A percentile compares a stretch with the other conserved stretches of the same genome.
phyloP scores from a whole-genome alignment of 2,113 vertebrate genomes.

The Psilopogon haemacephalus region DNA sequence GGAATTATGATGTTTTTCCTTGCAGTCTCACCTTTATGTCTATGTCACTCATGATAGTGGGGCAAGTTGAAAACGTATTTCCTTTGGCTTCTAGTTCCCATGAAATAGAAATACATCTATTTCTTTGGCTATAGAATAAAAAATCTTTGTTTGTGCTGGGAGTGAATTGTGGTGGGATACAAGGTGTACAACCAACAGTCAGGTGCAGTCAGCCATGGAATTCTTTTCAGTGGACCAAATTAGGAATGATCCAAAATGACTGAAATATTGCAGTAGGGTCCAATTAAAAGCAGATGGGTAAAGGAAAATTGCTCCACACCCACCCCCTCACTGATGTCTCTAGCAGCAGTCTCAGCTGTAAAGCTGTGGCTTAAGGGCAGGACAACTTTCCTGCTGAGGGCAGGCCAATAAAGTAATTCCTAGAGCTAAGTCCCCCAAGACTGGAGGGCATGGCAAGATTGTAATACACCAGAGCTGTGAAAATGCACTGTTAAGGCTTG shows the following conservation, averaged over 20 bases:
- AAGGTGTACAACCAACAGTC: not conserved
- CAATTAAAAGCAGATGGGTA: not conserved
- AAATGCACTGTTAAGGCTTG: not conserved
- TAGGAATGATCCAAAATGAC: not conserved
- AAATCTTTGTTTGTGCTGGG: not conserved
- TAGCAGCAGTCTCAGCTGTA: not conserved
- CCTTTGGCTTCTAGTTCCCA: not conserved
- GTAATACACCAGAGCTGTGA: not conserved
- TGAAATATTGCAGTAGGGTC: not conserved
- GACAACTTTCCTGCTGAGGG: not conserved
- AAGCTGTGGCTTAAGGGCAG: not conserved
- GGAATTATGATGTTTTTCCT: not conserved
- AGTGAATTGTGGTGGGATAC: not conserved
- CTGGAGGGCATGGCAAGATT: not conserved
- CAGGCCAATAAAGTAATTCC: not conserved
- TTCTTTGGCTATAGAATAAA: not conserved
- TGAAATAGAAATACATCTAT: not conserved
- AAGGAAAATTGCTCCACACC: not conserved
- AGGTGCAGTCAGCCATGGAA: not conserved
- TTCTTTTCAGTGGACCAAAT: not conserved
- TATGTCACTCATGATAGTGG: rapidly evolving
- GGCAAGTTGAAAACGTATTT: not conserved
- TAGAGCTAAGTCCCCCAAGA: not conserved
- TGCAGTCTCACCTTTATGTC: not conserved
- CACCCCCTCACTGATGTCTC: not conserved